phyloP scores from a whole-genome alignment of 1,140 invertebrate genomes.

The Meloidogyne floridensis region DNA sequence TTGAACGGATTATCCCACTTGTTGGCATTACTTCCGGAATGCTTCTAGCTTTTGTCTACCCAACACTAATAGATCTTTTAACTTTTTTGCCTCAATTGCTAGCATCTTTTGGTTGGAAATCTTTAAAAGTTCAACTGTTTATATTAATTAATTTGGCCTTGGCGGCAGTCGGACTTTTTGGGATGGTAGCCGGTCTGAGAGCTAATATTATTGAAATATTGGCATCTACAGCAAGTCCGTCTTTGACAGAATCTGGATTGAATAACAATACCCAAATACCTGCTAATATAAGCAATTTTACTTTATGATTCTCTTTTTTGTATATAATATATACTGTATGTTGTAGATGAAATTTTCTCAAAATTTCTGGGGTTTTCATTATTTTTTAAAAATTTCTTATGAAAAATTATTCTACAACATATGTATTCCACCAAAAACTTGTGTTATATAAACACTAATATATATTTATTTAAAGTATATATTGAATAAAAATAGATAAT shows the following conservation, averaged over 20 bases:
- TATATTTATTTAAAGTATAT: too few species aligned
- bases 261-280: neutral
- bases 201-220: conserved; percentile 52
- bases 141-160: conserved; percentile 43
- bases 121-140: neutral
- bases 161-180: conserved; percentile 52
- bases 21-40: conserved; percentile 56
- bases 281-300: conserved; percentile 2
- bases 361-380: too few species aligned
- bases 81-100: conserved; percentile 43
- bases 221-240: neutral
- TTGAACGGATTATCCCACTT: conserved; percentile 57
- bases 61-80: conserved; percentile 50
- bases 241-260: neutral
- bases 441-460: too few species aligned
- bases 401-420: too few species aligned
- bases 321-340: neutral
- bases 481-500: too few species aligned
- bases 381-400: too few species aligned
- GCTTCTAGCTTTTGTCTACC: conserved; percentile 58
- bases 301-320: neutral
- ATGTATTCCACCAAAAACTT: too few species aligned
- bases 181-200: conserved; percentile 56
- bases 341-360: too few species aligned
- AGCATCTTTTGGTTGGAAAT: neutral